A percentile compares a stretch with the other conserved stretches of the same genome.
phyloP scores from a whole-genome alignment of 2,797 vertebrate genomes.

The Loriculus beryllinus region DNA sequence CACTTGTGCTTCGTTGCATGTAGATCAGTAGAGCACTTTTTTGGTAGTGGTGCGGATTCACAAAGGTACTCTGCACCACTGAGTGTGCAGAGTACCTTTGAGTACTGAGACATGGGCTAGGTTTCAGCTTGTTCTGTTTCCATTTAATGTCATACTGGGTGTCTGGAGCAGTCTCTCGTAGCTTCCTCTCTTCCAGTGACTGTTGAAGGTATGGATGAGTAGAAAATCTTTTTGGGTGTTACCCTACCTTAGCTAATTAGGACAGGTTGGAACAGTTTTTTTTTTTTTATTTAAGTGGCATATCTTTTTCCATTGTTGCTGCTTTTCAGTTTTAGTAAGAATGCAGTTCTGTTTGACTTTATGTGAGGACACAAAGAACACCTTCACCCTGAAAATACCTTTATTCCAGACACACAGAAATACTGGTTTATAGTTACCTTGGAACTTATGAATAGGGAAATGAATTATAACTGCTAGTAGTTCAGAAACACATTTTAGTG shows the following conservation, averaged over 20 bases:
- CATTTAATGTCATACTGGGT: accelerated
- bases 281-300: not conserved
- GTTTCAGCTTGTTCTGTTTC: not conserved
- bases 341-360: not conserved
- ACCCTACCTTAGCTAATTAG: not conserved
- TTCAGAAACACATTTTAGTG: not conserved
- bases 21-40: not conserved
- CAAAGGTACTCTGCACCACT: not conserved
- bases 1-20: not conserved
- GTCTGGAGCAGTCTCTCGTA: not conserved
- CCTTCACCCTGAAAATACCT: not conserved
- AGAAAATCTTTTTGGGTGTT: not conserved
- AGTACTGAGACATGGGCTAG: not conserved
- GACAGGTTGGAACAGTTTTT: not conserved
- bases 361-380: not conserved
- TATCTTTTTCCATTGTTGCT: not conserved
- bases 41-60: not conserved
- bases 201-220: not conserved
- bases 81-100: no score
- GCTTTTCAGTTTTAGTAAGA: not conserved
- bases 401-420: not conserved
- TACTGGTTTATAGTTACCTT: not conserved
- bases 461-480: not conserved
- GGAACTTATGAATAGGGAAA: not conserved
- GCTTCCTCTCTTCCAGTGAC: not conserved